These are phyloP conservation scores for Drosophila picticornis DNA, from an alignment of 2,888 invertebrate species.

Conservation along the genomic window DNA sequence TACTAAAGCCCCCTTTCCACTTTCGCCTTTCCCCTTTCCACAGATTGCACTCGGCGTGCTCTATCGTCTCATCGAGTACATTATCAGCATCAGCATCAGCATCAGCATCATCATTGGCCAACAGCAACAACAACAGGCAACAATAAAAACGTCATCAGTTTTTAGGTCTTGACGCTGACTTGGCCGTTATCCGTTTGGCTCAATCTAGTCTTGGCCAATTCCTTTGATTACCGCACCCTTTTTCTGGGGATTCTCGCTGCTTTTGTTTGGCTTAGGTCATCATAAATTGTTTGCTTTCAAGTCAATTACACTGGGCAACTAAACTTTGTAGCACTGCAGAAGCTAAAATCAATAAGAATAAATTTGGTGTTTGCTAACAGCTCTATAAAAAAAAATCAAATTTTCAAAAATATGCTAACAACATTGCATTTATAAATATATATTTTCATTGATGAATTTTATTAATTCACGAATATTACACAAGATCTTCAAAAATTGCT, in stretches of 20 bases:
- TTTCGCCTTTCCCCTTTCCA: conserved; percentile 7
- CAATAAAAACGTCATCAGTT: conserved; percentile 72
- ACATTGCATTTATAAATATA: not conserved
- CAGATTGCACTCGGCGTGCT: conserved; percentile 64
- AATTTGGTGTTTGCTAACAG: not conserved
- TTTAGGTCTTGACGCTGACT: conserved; percentile 70
- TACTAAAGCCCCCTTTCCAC: conserved; percentile 1
- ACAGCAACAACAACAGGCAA: conserved; percentile 26
- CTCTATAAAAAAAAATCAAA: no score
- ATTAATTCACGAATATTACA: not conserved
- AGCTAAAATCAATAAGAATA: conserved; percentile 1
- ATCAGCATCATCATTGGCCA: conserved; percentile 50
- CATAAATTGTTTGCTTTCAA: conserved; percentile 81
- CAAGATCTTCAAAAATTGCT: not conserved
- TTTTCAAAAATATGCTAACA: not conserved
- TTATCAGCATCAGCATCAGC: conserved; percentile 63
- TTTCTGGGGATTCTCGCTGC: conserved; percentile 56
- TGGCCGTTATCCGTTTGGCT: conserved; percentile 70
- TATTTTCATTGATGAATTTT: not conserved
- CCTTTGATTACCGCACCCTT: conserved; percentile 81
- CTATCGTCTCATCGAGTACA: conserved; percentile 70
- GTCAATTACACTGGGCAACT: conserved; percentile 63
- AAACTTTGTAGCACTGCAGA: not conserved
- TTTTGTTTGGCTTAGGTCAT: conserved; percentile 73
- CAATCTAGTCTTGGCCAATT: conserved; percentile 72